Evolutionary conservation across 2,113 vertebrate species (phyloP).

Genomic region (Orientallactaga bullata): DNA sequence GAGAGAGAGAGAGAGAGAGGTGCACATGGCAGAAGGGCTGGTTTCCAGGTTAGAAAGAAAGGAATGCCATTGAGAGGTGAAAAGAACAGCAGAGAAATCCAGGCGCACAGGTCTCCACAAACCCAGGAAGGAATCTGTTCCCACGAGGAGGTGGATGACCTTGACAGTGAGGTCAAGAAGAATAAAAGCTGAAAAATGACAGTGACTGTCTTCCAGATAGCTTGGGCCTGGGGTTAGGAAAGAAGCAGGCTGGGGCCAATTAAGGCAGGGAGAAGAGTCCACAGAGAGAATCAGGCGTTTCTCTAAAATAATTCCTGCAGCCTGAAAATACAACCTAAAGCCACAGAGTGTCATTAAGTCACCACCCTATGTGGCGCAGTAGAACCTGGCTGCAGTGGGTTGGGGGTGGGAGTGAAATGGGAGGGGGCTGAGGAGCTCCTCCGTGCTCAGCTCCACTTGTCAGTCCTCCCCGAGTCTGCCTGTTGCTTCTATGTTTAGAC

Average conservation of each 20-base stretch:
- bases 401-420: neutral
- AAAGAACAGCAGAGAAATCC: neutral
- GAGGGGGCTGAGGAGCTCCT: neutral
- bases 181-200: neutral
- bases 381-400: neutral
- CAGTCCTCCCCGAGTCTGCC: slow-evolving; percentile 24
- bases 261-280: neutral
- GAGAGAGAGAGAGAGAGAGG: neutral
- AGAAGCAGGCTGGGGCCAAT: neutral
- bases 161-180: neutral
- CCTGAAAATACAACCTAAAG: neutral
- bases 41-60: neutral
- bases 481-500: slow-evolving; percentile 77
- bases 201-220: neutral
- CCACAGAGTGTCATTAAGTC: neutral
- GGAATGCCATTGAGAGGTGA: neutral
- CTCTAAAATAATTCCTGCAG: neutral
- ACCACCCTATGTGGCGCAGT: neutral
- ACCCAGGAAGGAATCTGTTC: neutral
- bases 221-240: neutral
- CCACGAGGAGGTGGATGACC: neutral
- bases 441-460: fast-evolving
- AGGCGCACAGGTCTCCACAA: neutral
- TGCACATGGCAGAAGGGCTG: neutral
- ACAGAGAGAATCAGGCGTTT: neutral